These are phyloP conservation scores for Siphamia tubifer DNA, from an alignment of 2,113 vertebrate genomes.

Conservation along the genomic window DNA sequence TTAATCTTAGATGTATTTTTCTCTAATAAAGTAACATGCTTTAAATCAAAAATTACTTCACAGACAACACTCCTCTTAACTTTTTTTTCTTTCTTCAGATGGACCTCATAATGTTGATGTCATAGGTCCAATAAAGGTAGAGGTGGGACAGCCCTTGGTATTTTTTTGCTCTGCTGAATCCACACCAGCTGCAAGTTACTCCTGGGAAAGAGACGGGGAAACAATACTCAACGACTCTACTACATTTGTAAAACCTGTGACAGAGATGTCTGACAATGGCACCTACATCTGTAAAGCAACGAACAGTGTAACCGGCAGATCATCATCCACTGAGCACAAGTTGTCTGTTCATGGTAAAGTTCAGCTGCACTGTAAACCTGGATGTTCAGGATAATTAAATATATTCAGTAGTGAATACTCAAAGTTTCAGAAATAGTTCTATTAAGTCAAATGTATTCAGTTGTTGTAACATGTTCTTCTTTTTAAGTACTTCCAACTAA, in stretches of 20 bases:
- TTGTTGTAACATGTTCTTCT: no score
- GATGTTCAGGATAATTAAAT: no score
- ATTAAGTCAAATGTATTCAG: no score
- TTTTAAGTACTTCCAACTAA: no score
- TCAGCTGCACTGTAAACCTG: no score
- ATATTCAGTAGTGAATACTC: no score
- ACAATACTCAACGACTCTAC: not conserved
- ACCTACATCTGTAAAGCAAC: not conserved
- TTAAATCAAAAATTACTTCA: no score
- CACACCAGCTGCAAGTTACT: not conserved
- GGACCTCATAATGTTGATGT: not conserved
- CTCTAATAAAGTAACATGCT: no score
- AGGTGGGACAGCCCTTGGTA: not conserved
- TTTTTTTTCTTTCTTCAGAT: not conserved
- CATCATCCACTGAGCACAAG: not conserved
- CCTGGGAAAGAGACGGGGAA: not conserved
- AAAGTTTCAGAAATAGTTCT: no score
- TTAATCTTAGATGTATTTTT: no score
- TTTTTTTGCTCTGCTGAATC: not conserved
- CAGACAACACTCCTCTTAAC: no score
- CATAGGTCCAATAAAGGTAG: not conserved
- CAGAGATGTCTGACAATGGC: not conserved
- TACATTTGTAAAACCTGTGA: not conserved
- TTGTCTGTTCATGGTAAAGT: not conserved
- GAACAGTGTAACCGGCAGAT: not conserved